These are phyloP conservation scores for Drosophila colorata DNA, from an alignment of 2,888 invertebrate species.

Conservation along the genomic window DNA sequence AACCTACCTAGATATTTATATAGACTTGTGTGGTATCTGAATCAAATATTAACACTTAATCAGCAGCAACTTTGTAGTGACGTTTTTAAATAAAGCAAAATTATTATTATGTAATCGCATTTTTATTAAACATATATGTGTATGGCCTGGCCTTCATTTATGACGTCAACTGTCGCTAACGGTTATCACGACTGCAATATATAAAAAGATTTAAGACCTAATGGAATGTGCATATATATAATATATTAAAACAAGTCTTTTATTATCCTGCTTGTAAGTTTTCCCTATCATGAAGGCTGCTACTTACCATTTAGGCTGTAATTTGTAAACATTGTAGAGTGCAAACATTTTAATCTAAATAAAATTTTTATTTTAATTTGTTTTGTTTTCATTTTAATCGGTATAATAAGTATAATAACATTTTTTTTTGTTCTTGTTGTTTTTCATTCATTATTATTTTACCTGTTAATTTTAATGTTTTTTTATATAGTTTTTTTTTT, in stretches of 20 bases:
- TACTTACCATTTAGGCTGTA: constrained; percentile 31
- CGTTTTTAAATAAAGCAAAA: constrained; percentile 82
- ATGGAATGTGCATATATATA: not conserved
- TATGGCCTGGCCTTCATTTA: constrained; percentile 5
- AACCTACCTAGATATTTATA: constrained; percentile 50
- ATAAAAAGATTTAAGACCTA: not conserved
- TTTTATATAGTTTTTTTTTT: constrained; percentile 66
- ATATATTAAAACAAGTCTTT: not conserved
- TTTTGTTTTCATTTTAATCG: constrained; percentile 83
- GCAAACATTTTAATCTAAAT: constrained; percentile 82
- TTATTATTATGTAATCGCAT: constrained; percentile 50
- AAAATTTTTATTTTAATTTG: constrained; percentile 84
- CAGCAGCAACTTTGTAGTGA: constrained; percentile 81
- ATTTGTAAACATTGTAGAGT: constrained; percentile 40
- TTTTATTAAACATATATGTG: constrained; percentile 23
- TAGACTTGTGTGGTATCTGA: constrained; percentile 72
- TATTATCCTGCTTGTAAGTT: not conserved
- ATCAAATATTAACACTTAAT: constrained; percentile 70
- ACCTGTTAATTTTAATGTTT: constrained; percentile 78
- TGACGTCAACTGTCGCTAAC: constrained; percentile 9
- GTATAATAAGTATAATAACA: constrained; percentile 84
- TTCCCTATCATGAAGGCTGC: not conserved
- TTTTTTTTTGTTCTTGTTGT: constrained; percentile 77
- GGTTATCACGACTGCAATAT: constrained; percentile 5
- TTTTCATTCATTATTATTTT: constrained; percentile 76